These are phyloP conservation scores for Champsocephalus esox DNA, from an alignment of 2,797 vertebrate species.

Conservation along the genomic window DNA sequence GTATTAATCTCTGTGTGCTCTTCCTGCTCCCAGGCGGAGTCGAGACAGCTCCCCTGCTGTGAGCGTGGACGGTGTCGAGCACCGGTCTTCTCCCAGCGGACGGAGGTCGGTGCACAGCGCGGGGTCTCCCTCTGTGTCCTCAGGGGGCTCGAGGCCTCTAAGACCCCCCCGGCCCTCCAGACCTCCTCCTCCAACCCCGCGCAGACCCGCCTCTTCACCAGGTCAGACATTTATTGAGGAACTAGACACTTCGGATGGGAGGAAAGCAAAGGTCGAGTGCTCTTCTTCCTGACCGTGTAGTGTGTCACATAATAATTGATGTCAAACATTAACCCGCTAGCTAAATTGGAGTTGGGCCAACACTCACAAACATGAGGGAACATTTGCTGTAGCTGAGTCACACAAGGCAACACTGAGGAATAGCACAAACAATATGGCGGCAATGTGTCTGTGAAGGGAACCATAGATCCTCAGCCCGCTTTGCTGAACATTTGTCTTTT, in stretches of 20 bases:
- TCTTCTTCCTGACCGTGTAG: not conserved
- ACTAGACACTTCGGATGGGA: not conserved
- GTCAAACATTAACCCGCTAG: constrained; percentile 26
- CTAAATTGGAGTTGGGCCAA: not conserved
- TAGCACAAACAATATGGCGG: not conserved
- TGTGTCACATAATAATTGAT: not conserved
- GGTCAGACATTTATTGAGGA: constrained; percentile 66
- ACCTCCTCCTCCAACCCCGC: constrained; percentile 91
- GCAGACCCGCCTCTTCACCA: constrained; percentile 87
- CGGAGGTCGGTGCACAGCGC: constrained; percentile 81
- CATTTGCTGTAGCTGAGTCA: not conserved
- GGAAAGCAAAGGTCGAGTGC: not conserved
- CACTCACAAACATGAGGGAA: not conserved
- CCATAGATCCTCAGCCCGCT: too few relatives aligned
- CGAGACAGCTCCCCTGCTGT: constrained; percentile 85
- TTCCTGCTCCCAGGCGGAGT: constrained; percentile 79
- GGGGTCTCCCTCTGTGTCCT: constrained; percentile 89
- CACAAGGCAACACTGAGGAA: not conserved
- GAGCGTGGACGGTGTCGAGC: constrained; percentile 85
- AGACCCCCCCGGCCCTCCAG: constrained; percentile 90
- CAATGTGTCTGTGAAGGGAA: not conserved
- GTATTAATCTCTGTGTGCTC: not conserved
- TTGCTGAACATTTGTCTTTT: not conserved
- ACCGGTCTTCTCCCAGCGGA: constrained; percentile 82
- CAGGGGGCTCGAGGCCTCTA: constrained; percentile 82